Evolutionary conservation across 2,888 invertebrate genomes (phyloP).

Genomic region (Cantharis rufa): DNA sequence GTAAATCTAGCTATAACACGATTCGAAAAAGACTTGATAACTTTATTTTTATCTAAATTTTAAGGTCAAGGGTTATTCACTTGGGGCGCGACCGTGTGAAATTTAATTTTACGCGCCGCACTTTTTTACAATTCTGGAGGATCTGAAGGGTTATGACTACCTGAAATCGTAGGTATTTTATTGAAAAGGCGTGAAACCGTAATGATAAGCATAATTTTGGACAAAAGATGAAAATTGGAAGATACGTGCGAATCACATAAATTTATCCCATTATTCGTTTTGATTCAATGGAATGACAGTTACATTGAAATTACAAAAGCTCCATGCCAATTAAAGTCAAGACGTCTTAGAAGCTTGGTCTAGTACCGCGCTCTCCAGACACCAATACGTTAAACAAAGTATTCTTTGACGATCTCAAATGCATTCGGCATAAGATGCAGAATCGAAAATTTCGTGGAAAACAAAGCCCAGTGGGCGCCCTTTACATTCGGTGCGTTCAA

Average conservation of each 20-base stretch:
- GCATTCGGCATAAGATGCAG: constrained; percentile 32
- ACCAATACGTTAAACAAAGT: constrained; percentile 53
- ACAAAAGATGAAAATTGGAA: constrained; percentile 24
- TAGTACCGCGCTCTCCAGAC: constrained; percentile 38
- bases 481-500: constrained; percentile 47
- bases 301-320: constrained; percentile 15
- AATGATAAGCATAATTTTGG: constrained; percentile 28
- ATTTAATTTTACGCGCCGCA: constrained; percentile 33
- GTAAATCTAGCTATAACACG: constrained; percentile 47
- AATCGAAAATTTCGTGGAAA: constrained; percentile 38
- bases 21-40: constrained; percentile 44
- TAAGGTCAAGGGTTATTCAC: constrained; percentile 35
- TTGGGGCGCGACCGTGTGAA: constrained; percentile 47
- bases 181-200: constrained; percentile 26
- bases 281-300: constrained; percentile 22
- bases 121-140: constrained; percentile 34
- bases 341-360: constrained; percentile 12
- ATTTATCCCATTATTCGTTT: not conserved
- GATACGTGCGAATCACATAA: constrained; percentile 20
- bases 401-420: constrained; percentile 2
- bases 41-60: constrained; percentile 36
- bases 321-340: constrained; percentile 26
- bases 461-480: constrained; percentile 50
- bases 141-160: constrained; percentile 24
- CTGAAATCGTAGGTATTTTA: constrained; percentile 3